Conservation (phyloP, 2,888 invertebrate species). For the Steinernema hermaphroditum region DNA sequence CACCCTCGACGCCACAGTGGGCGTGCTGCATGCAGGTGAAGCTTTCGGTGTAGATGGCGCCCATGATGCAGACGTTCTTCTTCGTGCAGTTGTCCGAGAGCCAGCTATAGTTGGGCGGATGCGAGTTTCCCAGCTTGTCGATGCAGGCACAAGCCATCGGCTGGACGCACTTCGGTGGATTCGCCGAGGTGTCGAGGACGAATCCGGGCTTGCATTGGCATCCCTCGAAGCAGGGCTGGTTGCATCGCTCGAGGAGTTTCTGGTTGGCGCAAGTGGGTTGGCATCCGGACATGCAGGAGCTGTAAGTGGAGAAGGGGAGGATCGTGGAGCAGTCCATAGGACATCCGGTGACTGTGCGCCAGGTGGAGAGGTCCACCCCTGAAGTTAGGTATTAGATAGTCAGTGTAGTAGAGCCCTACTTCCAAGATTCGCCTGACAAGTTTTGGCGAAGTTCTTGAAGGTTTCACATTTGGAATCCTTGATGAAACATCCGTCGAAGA, state of each 20-base stretch:
- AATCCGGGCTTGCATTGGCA: neutral
- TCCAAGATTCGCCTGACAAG: neutral
- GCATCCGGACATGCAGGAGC: conserved; percentile 5
- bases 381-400: neutral
- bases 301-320: neutral
- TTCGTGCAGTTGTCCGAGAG: neutral
- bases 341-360: neutral
- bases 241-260: neutral
- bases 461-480: neutral
- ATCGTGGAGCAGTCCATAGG: neutral
- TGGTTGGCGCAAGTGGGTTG: neutral
- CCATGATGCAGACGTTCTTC: neutral
- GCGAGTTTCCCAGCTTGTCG: neutral
- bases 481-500: neutral
- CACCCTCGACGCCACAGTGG: neutral
- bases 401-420: neutral
- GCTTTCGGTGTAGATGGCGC: neutral
- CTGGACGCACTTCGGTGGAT: neutral
- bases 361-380: neutral
- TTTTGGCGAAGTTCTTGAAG: neutral
- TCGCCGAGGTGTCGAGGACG: neutral
- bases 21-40: neutral
- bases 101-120: neutral
- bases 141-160: neutral
- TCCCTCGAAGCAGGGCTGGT: neutral